A percentile compares a stretch with the other conserved stretches of the same genome.
Evolutionary conservation across 2,888 invertebrate species (phyloP).

Genomic region (Philereme vetulata): DNA sequence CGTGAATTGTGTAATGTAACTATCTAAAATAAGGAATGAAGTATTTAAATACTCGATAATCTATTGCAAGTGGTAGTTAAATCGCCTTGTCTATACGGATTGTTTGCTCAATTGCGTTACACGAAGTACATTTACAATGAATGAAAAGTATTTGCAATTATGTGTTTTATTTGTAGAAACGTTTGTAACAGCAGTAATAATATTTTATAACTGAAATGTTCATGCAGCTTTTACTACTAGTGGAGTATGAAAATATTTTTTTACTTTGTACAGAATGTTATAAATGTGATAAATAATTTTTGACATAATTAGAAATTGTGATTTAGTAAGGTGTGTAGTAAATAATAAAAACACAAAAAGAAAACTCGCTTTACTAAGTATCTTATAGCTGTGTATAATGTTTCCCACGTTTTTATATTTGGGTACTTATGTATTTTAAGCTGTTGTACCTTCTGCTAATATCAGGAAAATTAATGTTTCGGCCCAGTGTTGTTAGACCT

Average conservation of each 20-base stretch:
- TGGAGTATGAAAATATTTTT: conserved; percentile 79
- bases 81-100: too few species aligned
- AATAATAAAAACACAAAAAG: conserved; percentile 59
- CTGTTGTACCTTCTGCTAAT: conserved; percentile 75
- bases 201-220: conserved; percentile 54
- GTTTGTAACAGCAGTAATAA: conserved; percentile 49
- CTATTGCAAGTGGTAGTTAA: too few species aligned
- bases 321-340: conserved; percentile 81
- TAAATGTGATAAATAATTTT: conserved; percentile 81
- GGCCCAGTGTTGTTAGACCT: conserved; percentile 78
- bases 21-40: too few species aligned
- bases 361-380: conserved; percentile 78
- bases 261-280: conserved; percentile 82
- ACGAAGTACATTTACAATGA: conserved; percentile 46
- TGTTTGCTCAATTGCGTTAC: conserved; percentile 44
- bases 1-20: too few species aligned
- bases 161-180: conserved; percentile 45
- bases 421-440: conserved; percentile 77
- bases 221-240: conserved; percentile 75
- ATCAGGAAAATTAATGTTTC: conserved; percentile 73
- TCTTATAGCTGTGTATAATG: conserved; percentile 67
- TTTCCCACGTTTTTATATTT: conserved; percentile 78
- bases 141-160: conserved; percentile 39
- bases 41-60: too few species aligned
- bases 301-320: conserved; percentile 82